Conservation (phyloP, 1,140 invertebrate genomes). For the Tetragnatha versicolor region DNA sequence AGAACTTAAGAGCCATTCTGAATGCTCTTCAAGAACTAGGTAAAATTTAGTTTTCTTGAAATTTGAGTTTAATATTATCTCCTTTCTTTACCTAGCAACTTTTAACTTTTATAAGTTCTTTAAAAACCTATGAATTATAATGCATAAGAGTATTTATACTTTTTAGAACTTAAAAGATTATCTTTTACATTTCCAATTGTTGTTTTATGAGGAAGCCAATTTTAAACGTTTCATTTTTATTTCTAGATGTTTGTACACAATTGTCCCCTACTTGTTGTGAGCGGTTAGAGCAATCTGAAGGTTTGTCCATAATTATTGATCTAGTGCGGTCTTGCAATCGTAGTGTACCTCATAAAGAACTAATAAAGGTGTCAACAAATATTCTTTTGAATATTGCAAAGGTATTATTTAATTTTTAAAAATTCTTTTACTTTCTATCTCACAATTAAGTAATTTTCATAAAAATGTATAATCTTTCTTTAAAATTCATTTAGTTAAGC, state of each 20-base stretch:
- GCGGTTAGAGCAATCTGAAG: slow-evolving; percentile 35
- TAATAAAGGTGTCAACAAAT: slow-evolving; percentile 29
- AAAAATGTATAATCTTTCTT: too few species aligned
- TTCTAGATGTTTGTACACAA: slow-evolving; percentile 48
- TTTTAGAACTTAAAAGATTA: too few species aligned
- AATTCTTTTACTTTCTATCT: background rate
- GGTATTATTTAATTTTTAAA: slow-evolving; percentile 10
- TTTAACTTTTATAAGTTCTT: too few species aligned
- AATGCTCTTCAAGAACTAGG: slow-evolving; percentile 45
- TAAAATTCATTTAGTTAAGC: too few species aligned
- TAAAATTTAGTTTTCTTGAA: slow-evolving; percentile 3
- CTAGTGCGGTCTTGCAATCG: slow-evolving; percentile 27
- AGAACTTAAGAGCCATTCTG: slow-evolving; percentile 42
- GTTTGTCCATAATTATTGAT: slow-evolving; percentile 4
- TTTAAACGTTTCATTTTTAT: background rate
- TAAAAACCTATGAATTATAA: too few species aligned
- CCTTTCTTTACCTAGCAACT: too few species aligned
- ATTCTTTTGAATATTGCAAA: slow-evolving; percentile 50
- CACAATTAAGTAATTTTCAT: too few species aligned
- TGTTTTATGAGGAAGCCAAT: too few species aligned
- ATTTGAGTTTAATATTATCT: background rate
- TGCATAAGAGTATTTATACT: too few species aligned
- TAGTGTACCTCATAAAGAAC: slow-evolving; percentile 51
- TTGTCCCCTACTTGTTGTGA: slow-evolving; percentile 54
- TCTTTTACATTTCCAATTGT: too few species aligned